Evolutionary conservation across 2,888 invertebrate species (phyloP).

Genomic region (Rotaria macrura): DNA sequence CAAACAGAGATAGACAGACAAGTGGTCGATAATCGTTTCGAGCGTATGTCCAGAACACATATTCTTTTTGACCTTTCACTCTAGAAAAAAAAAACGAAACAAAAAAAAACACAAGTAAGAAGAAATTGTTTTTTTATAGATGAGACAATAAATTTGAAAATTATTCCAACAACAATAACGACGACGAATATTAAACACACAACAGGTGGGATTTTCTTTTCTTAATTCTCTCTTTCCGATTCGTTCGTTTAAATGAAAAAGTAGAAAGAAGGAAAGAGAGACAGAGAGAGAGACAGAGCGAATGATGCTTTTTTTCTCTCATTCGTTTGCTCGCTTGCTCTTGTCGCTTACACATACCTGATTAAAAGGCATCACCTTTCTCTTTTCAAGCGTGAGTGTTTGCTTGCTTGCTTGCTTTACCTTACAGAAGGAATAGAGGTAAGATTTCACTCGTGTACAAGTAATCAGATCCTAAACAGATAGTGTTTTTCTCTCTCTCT

Average conservation of each 20-base stretch:
- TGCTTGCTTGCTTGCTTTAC: not conserved
- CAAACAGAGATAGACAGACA: not conserved
- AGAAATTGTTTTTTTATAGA: slow-evolving; percentile 5
- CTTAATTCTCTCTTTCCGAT: not conserved
- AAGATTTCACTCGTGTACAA: not conserved
- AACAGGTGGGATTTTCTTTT: not conserved
- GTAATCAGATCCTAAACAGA: slow-evolving; percentile 12
- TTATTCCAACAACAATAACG: not conserved
- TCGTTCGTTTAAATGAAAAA: not conserved
- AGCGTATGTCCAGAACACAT: not conserved
- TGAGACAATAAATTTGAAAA: not conserved
- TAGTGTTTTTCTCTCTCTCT: not conserved
- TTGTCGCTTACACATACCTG: not conserved
- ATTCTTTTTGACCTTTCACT: not conserved
- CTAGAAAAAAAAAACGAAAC: too few relatives aligned
- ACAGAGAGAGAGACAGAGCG: not conserved
- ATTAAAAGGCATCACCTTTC: slow-evolving; percentile 12
- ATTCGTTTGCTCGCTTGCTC: not conserved
- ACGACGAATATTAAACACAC: not conserved
- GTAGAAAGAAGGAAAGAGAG: not conserved
- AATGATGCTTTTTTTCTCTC: not conserved
- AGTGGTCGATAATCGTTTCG: slow-evolving; percentile 16
- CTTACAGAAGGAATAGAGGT: slow-evolving; percentile 8
- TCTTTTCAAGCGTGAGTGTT: not conserved
- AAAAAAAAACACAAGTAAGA: too few relatives aligned